Evolutionary conservation across 1,140 invertebrate species (phyloP), one percentile per base, ranked within the genome.

Genomic region (Pachypeltis micranthus): DNA sequence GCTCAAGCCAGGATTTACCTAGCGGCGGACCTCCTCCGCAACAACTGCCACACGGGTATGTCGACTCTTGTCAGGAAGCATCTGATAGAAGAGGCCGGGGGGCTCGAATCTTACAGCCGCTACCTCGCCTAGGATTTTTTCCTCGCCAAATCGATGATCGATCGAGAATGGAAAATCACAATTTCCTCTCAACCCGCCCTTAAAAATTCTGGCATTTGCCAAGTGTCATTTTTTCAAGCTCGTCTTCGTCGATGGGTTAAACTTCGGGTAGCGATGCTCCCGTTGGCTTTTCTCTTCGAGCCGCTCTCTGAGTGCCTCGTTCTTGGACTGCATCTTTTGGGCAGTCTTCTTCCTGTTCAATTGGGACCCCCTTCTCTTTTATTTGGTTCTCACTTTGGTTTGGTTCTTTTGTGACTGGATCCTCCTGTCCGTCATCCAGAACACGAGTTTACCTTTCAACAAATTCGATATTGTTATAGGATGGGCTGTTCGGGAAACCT

Each of bases 41-140:
- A 98, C 67, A 98, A 98, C 76, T 99, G 96, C 74, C 92, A 96
- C 67, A 98, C 96, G 0, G 96, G 97, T 14, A 99, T 99, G 97
- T 98, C 96, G 2, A 91, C 93, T 56, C 74, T 99, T 47, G 83
- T 99, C 72, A 80, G 93, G 39, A 95, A 96, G 71, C 81, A 85
- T 16, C 82, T 93, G 0, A 75, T 99, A 23, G 94, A 98, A 72
- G 88, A 96, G 70, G 85, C 86, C 24, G 97, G 97, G 1, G 97
- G 97, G 0, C 76, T 99, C 23, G 82, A 85, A 67, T 81, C 86
- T 0, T 98, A 99, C 76, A 91, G 90, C 1, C 87, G 91, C 64
- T 99, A 98, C 74, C 77, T 99, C 23, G 96, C 96, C 0, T 97
- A 99, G 76, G 97, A 99, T 77, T 98, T 92, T 76, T 98, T 99